Conservation (phyloP, 2,113 vertebrate species). For the Burhinus bistriatus region DNA sequence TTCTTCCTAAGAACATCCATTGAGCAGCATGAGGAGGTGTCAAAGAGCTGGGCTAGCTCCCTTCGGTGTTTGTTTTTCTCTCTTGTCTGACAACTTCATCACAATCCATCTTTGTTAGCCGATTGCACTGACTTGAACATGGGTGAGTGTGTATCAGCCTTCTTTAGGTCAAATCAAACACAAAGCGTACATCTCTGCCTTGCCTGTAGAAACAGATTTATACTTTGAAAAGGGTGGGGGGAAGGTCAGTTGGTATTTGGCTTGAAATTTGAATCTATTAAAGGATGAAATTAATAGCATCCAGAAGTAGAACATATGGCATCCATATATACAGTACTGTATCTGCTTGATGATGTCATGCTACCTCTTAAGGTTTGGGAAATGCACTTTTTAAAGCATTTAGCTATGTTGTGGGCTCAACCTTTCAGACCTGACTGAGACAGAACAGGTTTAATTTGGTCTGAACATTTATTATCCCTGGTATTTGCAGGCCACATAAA, state of each 20-base stretch:
- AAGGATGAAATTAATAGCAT: slow-evolving; percentile 48
- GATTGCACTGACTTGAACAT: slow-evolving; percentile 36
- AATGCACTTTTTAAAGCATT: slow-evolving; percentile 33
- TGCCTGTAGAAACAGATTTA: neutral
- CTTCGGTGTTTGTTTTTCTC: slow-evolving; percentile 26
- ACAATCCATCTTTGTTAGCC: slow-evolving; percentile 30
- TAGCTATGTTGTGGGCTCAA: slow-evolving; percentile 51
- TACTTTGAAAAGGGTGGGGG: neutral
- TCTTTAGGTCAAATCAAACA: slow-evolving; percentile 48
- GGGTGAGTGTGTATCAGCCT: slow-evolving; percentile 27
- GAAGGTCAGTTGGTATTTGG: slow-evolving; percentile 41
- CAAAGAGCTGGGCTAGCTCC: neutral
- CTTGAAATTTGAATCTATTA: slow-evolving; percentile 60
- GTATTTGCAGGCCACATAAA: slow-evolving; percentile 35
- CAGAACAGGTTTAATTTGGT: slow-evolving; percentile 35
- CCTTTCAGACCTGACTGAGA: slow-evolving; percentile 37
- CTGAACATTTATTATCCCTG: slow-evolving; percentile 46
- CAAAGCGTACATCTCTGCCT: neutral
- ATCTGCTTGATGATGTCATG: slow-evolving; percentile 56
- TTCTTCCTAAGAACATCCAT: slow-evolving; percentile 56
- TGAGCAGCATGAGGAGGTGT: neutral
- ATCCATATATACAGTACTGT: slow-evolving; percentile 63
- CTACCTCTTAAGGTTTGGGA: slow-evolving; percentile 48
- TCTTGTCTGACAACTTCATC: slow-evolving; percentile 50
- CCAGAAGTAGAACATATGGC: slow-evolving; percentile 55